phyloP scores from a whole-genome alignment of 2,888 invertebrate species.

The Hecatera dysodea region DNA sequence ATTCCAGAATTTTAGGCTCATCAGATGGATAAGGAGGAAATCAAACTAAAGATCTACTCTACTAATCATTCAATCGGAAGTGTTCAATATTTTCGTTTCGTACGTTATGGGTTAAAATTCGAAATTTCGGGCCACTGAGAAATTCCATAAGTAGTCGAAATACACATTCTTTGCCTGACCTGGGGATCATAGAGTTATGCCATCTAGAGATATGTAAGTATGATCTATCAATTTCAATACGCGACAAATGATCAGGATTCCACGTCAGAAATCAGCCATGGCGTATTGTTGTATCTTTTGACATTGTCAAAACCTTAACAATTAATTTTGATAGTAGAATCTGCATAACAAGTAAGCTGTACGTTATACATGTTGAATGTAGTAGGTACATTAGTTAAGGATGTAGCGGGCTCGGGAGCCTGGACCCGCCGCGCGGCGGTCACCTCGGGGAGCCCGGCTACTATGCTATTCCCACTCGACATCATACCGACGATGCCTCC shows the following conservation, averaged over 20 bases:
- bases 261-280: neutral
- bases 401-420: constrained; percentile 59
- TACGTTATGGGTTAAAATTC: too few relatives aligned
- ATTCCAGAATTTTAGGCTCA: too few relatives aligned
- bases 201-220: too few relatives aligned
- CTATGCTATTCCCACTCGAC: constrained; percentile 79
- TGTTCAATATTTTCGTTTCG: too few relatives aligned
- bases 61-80: too few relatives aligned
- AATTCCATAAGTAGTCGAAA: too few relatives aligned
- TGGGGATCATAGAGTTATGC: too few relatives aligned
- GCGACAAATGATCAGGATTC: too few relatives aligned
- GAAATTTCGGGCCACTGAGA: too few relatives aligned
- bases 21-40: too few relatives aligned
- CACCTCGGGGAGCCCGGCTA: constrained; percentile 75
- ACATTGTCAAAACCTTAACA: constrained; percentile 8
- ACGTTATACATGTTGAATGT: constrained; percentile 64
- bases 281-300: neutral
- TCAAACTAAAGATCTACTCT: too few relatives aligned
- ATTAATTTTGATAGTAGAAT: neutral
- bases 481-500: constrained; percentile 83
- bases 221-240: neutral
- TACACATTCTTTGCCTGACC: too few relatives aligned
- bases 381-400: constrained; percentile 75
- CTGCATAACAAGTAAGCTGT: constrained; percentile 47
- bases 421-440: constrained; percentile 62